phyloP scores from a whole-genome alignment of 2,797 vertebrate species.

The Arctocebus calabarensis region DNA sequence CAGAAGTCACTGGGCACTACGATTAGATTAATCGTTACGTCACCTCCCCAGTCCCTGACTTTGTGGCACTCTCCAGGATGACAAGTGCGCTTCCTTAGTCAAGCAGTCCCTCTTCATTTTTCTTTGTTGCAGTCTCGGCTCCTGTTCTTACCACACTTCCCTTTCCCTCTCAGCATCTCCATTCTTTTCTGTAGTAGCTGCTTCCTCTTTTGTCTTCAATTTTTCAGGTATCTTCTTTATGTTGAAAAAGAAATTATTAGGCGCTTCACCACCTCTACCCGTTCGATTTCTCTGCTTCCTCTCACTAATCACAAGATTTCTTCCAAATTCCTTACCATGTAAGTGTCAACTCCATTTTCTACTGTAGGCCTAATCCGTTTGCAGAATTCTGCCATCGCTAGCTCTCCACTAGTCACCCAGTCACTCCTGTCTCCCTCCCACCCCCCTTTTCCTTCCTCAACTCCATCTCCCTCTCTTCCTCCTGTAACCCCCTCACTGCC shows the following conservation, averaged over 20 bases:
- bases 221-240: background rate
- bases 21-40: rapidly evolving
- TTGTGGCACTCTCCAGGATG: background rate
- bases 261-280: background rate
- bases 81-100: background rate
- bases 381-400: background rate
- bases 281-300: background rate
- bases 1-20: background rate
- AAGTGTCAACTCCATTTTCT: background rate
- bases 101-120: background rate
- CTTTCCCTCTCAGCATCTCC: background rate
- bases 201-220: background rate
- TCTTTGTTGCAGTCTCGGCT: background rate
- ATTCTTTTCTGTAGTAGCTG: background rate
- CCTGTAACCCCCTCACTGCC: background rate
- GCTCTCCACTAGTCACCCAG: too few relatives aligned
- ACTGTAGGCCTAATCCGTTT: background rate
- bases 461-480: background rate
- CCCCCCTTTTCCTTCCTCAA: background rate
- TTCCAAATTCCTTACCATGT: background rate
- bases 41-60: background rate
- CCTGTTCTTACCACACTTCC: background rate
- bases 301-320: background rate
- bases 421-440: background rate
- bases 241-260: background rate